Evolutionary conservation across 1,140 invertebrate genomes (phyloP).

Genomic region (Drosophila truncata): DNA sequence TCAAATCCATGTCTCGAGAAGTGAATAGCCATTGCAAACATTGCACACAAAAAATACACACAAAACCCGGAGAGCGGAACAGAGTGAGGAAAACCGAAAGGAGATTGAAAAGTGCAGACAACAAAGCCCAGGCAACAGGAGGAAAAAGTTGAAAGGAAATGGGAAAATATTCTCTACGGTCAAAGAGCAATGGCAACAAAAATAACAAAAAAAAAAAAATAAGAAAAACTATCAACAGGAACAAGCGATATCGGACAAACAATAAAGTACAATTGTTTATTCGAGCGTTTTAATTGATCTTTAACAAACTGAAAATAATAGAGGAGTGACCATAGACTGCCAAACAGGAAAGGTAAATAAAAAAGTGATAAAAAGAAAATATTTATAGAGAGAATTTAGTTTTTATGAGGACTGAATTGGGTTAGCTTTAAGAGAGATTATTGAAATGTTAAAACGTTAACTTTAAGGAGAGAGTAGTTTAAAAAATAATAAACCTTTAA

Average conservation of each 20-base stretch:
- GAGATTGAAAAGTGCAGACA: conserved; percentile 42
- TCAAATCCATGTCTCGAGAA: conserved; percentile 65
- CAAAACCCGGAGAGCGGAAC: conserved; percentile 9
- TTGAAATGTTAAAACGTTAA: accelerated
- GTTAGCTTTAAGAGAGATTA: background rate
- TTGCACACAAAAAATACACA: conserved; percentile 49
- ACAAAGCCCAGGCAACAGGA: conserved; percentile 20
- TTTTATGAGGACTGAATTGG: background rate
- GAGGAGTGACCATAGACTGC: background rate
- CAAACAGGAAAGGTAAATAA: background rate
- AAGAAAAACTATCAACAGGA: conserved; percentile 37
- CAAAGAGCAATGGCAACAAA: conserved; percentile 34
- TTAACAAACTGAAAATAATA: conserved; percentile 31
- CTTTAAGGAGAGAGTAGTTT: background rate
- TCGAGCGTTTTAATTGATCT: conserved; percentile 34
- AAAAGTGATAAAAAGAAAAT: background rate
- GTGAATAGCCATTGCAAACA: conserved; percentile 49
- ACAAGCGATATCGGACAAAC: conserved; percentile 28
- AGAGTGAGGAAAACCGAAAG: conserved; percentile 11
- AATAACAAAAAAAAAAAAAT: background rate
- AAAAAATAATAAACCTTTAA: background rate
- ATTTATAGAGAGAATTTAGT: background rate
- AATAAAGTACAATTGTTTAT: conserved; percentile 35
- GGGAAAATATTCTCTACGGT: conserved; percentile 28
- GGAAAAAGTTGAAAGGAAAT: conserved; percentile 27